These are phyloP conservation scores for Chloroclystis v-ata DNA, from an alignment of 2,888 invertebrate species.

Conservation along the genomic window DNA sequence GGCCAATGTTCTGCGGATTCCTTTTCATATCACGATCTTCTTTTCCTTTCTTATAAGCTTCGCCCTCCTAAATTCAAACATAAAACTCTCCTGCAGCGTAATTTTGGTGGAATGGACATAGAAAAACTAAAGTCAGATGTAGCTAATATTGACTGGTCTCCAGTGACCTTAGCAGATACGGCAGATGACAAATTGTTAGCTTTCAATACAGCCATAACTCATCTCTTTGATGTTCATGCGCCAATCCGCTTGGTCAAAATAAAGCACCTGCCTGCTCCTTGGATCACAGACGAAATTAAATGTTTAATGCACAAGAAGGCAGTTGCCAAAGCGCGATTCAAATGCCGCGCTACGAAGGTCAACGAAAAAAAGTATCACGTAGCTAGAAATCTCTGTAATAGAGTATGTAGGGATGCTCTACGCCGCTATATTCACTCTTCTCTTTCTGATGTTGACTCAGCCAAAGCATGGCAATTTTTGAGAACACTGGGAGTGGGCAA, in stretches of 20 bases:
- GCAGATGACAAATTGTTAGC: neutral
- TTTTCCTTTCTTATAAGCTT: constrained; percentile 1
- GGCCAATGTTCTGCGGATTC: neutral
- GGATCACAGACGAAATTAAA: too few species aligned
- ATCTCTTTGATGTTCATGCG: neutral
- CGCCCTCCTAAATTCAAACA: constrained; percentile 1
- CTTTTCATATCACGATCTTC: constrained; percentile 1
- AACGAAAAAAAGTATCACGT: neutral
- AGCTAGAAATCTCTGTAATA: too few species aligned
- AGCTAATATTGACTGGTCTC: too few species aligned
- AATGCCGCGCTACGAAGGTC: neutral
- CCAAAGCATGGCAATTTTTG: neutral
- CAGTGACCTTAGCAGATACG: neutral
- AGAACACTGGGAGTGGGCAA: neutral
- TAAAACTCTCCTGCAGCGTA: neutral
- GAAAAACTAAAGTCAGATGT: neutral
- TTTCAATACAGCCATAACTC: neutral
- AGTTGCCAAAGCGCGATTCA: neutral
- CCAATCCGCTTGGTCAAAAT: neutral
- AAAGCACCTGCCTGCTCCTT: neutral
- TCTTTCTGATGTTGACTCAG: neutral
- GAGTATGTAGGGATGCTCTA: too few species aligned
- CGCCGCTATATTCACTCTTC: too few species aligned
- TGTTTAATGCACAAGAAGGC: neutral
- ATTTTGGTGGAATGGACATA: neutral